Percentiles rank a stretch among this genome's conserved stretches.
Evolutionary conservation across 2,888 invertebrate species (phyloP).

Genomic region (Notodonta dromedarius): DNA sequence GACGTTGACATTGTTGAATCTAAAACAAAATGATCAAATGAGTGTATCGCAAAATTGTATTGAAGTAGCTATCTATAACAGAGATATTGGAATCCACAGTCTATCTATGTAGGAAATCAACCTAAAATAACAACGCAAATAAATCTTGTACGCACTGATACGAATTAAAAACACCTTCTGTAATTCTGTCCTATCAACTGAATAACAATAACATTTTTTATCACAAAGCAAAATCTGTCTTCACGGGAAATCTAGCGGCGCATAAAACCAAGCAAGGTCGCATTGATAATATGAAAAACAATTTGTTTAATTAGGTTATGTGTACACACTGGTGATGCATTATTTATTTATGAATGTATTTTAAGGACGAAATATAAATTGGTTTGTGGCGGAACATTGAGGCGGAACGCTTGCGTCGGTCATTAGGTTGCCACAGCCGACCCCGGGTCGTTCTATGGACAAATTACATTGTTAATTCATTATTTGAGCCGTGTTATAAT

Average conservation of each 20-base stretch:
- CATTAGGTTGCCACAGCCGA: conserved; percentile 52
- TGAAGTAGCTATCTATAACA: no score
- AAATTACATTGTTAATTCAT: conserved; percentile 61
- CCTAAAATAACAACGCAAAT: neutral
- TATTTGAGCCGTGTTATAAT: conserved; percentile 40
- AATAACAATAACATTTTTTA: conserved; percentile 1
- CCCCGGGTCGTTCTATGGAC: conserved; percentile 41
- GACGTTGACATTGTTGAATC: no score
- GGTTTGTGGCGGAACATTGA: conserved; percentile 50
- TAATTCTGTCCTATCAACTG: neutral
- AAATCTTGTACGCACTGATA: neutral
- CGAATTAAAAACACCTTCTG: neutral
- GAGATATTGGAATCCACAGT: no score
- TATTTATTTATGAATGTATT: conserved; percentile 42
- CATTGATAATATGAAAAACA: conserved; percentile 12
- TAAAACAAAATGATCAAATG: no score
- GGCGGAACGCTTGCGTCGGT: conserved; percentile 44
- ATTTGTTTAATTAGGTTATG: conserved; percentile 27
- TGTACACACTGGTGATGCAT: conserved; percentile 26
- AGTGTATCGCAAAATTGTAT: no score
- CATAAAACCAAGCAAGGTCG: conserved; percentile 9
- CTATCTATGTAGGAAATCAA: neutral
- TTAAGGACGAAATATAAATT: conserved; percentile 49
- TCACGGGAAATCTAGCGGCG: neutral
- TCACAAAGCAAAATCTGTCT: neutral